Conservation (phyloP, 2,113 vertebrate genomes). For the Electrona antarctica region DNA sequence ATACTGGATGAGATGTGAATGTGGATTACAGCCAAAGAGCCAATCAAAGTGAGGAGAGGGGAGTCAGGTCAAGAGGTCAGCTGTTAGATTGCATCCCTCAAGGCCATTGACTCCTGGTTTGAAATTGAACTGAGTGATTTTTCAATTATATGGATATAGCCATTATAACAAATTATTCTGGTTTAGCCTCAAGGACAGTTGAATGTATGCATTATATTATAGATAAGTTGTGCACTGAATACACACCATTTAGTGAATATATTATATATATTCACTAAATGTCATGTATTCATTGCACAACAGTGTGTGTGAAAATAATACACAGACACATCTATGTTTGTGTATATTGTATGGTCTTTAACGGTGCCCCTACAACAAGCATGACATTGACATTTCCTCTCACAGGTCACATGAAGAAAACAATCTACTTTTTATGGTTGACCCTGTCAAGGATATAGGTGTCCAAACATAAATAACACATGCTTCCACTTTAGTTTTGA, state of each 20-base stretch:
- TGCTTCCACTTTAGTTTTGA: constrained; percentile 35
- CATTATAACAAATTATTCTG: constrained; percentile 45
- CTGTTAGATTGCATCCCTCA: constrained; percentile 45
- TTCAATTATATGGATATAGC: constrained; percentile 43
- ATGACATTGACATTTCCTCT: constrained; percentile 43
- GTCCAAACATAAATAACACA: constrained; percentile 47
- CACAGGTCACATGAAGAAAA: constrained; percentile 30
- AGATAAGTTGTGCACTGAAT: constrained; percentile 12
- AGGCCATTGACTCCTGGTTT: constrained; percentile 40
- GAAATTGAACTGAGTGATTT: constrained; percentile 38
- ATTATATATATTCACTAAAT: too few species aligned
- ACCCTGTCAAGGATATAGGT: neutral
- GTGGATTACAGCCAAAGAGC: constrained; percentile 26
- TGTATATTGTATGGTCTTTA: too few species aligned
- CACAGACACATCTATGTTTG: too few species aligned
- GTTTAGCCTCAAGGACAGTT: constrained; percentile 45
- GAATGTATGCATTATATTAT: constrained; percentile 18
- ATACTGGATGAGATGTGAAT: constrained; percentile 2
- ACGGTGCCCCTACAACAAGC: neutral
- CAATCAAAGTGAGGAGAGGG: constrained; percentile 36
- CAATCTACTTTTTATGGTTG: constrained; percentile 19
- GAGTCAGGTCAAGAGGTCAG: constrained; percentile 36
- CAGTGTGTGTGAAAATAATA: too few species aligned
- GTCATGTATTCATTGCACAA: neutral
- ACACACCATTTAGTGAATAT: neutral